Conservation (phyloP, 2,113 vertebrate species). For the Charadrius vociferus region DNA sequence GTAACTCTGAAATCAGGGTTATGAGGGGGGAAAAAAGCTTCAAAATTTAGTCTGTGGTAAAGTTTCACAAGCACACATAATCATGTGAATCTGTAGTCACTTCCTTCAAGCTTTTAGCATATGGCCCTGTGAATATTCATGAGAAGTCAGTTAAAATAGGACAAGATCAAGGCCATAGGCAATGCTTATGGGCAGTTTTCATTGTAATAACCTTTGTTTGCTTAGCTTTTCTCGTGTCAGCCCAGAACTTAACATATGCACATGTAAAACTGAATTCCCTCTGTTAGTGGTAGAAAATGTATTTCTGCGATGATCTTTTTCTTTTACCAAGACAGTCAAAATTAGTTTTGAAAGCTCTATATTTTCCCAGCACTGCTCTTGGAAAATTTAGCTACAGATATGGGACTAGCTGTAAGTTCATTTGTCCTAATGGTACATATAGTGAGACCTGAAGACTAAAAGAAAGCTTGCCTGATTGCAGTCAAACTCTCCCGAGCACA, state of each 20-base stretch:
- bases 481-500: background rate
- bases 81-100: background rate
- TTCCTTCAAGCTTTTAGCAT: background rate
- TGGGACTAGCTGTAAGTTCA: background rate
- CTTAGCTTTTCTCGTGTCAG: background rate
- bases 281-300: background rate
- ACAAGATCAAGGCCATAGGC: background rate
- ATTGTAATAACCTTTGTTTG: background rate
- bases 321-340: background rate
- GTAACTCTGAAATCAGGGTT: background rate
- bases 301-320: background rate
- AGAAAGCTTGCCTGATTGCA: background rate
- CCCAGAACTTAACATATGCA: background rate
- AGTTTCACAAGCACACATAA: background rate
- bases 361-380: background rate
- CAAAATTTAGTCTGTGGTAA: background rate
- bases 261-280: background rate
- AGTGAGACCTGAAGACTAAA: background rate
- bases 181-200: background rate
- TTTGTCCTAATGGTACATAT: background rate
- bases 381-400: background rate
- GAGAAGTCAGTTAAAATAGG: background rate
- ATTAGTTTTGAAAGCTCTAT: background rate
- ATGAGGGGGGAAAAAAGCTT: background rate
- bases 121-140: background rate